These are phyloP conservation scores for Argyresthia goedartella DNA, from an alignment of 2,888 invertebrate genomes.

Conservation along the genomic window DNA sequence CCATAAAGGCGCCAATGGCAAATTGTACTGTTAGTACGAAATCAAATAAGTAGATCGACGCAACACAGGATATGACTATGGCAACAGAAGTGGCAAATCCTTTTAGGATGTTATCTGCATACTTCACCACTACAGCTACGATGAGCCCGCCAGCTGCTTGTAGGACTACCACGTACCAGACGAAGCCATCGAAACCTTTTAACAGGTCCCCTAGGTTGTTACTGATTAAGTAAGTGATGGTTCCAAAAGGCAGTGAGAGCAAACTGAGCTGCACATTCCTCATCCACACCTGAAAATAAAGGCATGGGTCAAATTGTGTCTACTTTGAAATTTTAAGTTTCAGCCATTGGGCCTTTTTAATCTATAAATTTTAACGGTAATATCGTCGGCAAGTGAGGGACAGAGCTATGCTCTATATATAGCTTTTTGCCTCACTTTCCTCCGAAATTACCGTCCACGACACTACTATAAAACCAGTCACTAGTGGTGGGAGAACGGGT, in stretches of 20 bases:
- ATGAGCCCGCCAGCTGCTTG: conserved; percentile 97
- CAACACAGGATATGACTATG: conserved; percentile 94
- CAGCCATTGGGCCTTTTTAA: neutral
- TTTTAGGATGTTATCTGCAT: conserved; percentile 98
- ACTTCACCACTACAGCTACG: conserved; percentile 98
- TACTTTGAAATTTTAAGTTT: too few relatives aligned
- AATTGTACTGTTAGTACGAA: conserved; percentile 92
- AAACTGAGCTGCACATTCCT: conserved; percentile 96
- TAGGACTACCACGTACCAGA: conserved; percentile 88
- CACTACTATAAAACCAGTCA: too few relatives aligned
- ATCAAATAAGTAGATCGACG: conserved; percentile 92
- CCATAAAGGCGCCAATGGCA: conserved; percentile 84
- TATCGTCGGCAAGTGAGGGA: too few relatives aligned
- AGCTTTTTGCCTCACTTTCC: too few relatives aligned
- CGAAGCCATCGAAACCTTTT: conserved; percentile 83
- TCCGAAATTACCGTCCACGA: too few relatives aligned
- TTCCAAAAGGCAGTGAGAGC: conserved; percentile 90
- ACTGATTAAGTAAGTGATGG: conserved; percentile 81
- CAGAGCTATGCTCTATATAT: too few relatives aligned
- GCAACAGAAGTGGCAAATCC: conserved; percentile 98
- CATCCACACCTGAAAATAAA: conserved; percentile 82
- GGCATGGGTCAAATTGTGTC: neutral
- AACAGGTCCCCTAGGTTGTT: conserved; percentile 80
- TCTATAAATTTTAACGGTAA: neutral
- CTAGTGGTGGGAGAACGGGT: too few relatives aligned